Percentiles rank a stretch among this genome's conserved stretches.
Conservation (phyloP, 2,888 invertebrate genomes). For the Drosophila mettleri region DNA sequence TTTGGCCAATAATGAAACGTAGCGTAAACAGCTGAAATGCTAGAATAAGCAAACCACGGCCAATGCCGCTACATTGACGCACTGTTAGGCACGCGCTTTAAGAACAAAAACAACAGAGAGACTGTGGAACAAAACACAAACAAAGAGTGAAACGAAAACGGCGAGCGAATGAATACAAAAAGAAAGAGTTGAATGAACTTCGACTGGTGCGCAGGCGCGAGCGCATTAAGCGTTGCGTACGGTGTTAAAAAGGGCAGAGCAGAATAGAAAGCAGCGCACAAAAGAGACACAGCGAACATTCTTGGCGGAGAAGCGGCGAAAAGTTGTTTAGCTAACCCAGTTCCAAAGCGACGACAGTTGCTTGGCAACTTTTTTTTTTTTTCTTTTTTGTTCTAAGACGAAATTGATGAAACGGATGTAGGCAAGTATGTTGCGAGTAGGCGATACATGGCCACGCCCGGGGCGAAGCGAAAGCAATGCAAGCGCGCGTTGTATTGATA, state of each 20-base stretch:
- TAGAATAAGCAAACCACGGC: conserved; percentile 55
- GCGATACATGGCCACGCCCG: conserved; percentile 41
- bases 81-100: conserved; percentile 56
- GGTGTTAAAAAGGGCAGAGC: conserved; percentile 48
- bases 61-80: conserved; percentile 56
- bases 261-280: conserved; percentile 55
- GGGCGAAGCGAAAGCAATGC: conserved; percentile 18
- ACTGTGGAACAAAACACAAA: conserved; percentile 25
- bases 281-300: conserved; percentile 27
- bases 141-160: conserved; percentile 28
- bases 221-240: conserved; percentile 37
- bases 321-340: conserved; percentile 61
- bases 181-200: conserved; percentile 75
- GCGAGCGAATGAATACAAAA: conserved; percentile 20
- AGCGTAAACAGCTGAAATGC: conserved; percentile 35
- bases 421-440: conserved; percentile 20
- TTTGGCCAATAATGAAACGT: conserved; percentile 21
- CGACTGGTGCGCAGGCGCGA: conserved; percentile 63
- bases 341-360: conserved; percentile 55
- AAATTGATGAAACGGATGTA: conserved; percentile 65
- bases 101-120: conserved; percentile 35
- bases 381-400: conserved; percentile 57
- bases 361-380: conserved; percentile 59
- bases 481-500: conserved; percentile 39
- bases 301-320: conserved; percentile 51